These are phyloP conservation scores for Cichlasoma orientale DNA, from an alignment of 2,797 vertebrate species.

Conservation along the genomic window DNA sequence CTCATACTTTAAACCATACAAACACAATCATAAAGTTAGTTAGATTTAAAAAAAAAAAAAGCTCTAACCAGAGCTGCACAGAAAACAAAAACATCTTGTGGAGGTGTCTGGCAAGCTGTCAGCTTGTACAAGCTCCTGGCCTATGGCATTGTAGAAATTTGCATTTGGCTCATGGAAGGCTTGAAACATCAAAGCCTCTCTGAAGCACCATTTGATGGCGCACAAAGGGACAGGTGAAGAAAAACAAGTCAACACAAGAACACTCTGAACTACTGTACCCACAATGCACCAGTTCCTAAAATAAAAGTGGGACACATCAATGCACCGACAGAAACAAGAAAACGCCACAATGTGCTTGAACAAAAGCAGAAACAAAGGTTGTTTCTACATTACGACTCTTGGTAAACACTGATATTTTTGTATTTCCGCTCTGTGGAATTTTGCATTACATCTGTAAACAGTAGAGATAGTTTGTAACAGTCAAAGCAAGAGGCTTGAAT, in stretches of 20 bases:
- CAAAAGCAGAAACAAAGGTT: constrained; percentile 48
- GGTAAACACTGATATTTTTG: constrained; percentile 44
- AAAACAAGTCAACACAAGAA: constrained; percentile 34
- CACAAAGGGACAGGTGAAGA: constrained; percentile 54
- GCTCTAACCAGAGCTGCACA: constrained; percentile 16
- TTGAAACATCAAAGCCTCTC: constrained; percentile 64
- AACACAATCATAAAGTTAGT: constrained; percentile 29
- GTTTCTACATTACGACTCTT: constrained; percentile 15
- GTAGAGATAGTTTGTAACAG: constrained; percentile 42
- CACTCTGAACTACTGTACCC: constrained; percentile 59
- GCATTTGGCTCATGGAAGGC: constrained; percentile 70
- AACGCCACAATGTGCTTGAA: background rate
- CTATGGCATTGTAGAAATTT: constrained; percentile 62
- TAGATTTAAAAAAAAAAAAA: constrained; percentile 28
- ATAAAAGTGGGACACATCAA: constrained; percentile 48
- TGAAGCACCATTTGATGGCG: constrained; percentile 61
- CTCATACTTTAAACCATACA: constrained; percentile 23
- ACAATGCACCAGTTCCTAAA: constrained; percentile 57
- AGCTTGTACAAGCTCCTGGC: constrained; percentile 48
- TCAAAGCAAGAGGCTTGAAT: constrained; percentile 46
- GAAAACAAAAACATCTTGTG: constrained; percentile 37
- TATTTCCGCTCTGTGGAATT: constrained; percentile 33
- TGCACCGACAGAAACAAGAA: constrained; percentile 2
- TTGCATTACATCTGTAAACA: constrained; percentile 50
- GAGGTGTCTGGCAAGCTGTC: constrained; percentile 57